A percentile compares a stretch with the other conserved stretches of the same genome.
phyloP scores from a whole-genome alignment of 2,113 vertebrate genomes.

The Cinclus cinclus region DNA sequence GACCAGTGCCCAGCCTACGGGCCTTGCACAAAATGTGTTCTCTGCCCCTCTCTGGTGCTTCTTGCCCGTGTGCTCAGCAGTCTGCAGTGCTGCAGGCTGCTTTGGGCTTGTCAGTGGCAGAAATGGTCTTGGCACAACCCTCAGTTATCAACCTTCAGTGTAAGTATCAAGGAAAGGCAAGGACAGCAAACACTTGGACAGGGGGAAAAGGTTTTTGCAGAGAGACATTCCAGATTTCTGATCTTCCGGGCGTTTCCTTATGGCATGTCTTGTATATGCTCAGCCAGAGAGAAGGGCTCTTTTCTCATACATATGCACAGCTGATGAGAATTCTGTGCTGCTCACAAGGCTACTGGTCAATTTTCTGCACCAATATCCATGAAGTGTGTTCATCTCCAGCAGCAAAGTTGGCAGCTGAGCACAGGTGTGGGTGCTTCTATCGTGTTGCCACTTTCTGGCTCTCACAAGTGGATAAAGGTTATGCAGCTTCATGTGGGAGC shows the following conservation, averaged over 20 bases:
- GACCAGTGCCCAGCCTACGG: fast-evolving
- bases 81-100: not conserved
- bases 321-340: not conserved
- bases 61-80: fast-evolving
- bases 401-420: too few relatives aligned
- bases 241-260: not conserved
- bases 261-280: fast-evolving
- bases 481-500: too few relatives aligned
- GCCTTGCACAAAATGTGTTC: not conserved
- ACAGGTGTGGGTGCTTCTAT: too few relatives aligned
- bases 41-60: not conserved
- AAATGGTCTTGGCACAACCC: not conserved
- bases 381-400: not conserved
- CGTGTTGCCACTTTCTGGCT: not conserved
- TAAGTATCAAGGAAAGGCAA: too few relatives aligned
- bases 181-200: not conserved
- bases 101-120: not conserved
- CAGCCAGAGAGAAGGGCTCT: not conserved
- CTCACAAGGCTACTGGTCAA: not conserved
- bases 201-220: not conserved
- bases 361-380: not conserved
- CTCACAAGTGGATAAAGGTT: not conserved
- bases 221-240: fast-evolving
- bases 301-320: fast-evolving
- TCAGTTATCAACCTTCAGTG: fast-evolving